A percentile compares a stretch with the other conserved stretches of the same genome.
Evolutionary conservation across 2,113 vertebrate species (phyloP).

Genomic region (Atrichornis clamosus): DNA sequence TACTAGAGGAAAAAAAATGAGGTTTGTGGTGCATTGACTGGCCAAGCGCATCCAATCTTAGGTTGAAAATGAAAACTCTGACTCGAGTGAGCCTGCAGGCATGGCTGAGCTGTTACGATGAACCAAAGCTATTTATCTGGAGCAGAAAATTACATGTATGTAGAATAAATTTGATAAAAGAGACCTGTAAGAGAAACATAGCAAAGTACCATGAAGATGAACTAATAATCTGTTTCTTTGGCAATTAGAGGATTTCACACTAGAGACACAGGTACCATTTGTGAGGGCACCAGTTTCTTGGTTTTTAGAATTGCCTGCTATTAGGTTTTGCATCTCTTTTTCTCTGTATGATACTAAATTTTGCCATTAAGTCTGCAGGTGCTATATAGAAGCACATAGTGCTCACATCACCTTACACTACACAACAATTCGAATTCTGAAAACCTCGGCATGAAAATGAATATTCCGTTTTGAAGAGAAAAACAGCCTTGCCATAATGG

Average conservation of each 20-base stretch:
- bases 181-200: neutral
- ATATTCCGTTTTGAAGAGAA: neutral
- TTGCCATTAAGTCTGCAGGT: neutral
- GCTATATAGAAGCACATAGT: neutral
- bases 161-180: neutral
- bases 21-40: neutral
- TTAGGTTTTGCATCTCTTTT: neutral
- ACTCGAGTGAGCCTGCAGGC: conserved; percentile 6
- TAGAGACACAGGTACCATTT: neutral
- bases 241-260: neutral
- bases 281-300: neutral
- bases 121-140: neutral
- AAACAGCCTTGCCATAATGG: accelerated
- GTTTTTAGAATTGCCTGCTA: neutral
- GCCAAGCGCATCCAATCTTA: conserved; percentile 25
- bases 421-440: neutral
- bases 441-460: neutral
- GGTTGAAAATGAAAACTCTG: conserved; percentile 9
- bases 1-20: neutral
- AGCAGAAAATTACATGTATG: neutral
- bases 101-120: neutral
- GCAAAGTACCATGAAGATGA: neutral
- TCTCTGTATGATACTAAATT: neutral
- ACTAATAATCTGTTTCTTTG: neutral
- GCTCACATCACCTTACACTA: neutral